Evolutionary conservation across 2,888 invertebrate genomes (phyloP).

Genomic region (Agonopterix alstromeriana): DNA sequence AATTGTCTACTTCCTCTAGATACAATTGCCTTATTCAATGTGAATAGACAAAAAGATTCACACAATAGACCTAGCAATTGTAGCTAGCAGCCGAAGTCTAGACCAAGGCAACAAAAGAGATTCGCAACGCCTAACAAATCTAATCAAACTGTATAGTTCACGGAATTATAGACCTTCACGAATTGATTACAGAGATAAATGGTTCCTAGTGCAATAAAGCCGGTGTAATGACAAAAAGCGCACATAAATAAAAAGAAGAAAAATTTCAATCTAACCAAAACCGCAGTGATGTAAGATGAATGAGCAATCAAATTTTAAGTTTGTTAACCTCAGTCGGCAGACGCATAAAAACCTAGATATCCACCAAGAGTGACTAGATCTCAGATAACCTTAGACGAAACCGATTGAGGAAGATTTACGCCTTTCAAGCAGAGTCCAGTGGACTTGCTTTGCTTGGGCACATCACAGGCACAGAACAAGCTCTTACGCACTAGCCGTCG

Average conservation of each 20-base stretch:
- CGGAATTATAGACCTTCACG: conserved; percentile 5
- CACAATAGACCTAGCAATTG: conserved; percentile 52
- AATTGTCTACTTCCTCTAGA: conserved; percentile 58
- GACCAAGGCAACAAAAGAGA: conserved; percentile 35
- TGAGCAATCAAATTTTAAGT: conserved; percentile 69
- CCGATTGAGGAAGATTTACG: too few species aligned
- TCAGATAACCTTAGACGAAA: conserved; percentile 35
- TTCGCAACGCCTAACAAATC: conserved; percentile 15
- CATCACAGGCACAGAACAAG: too few species aligned
- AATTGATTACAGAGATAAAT: conserved; percentile 10
- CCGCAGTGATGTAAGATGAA: conserved; percentile 73
- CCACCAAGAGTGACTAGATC: conserved; percentile 64
- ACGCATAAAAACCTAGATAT: conserved; percentile 73
- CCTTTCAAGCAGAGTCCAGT: too few species aligned
- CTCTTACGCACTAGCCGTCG: too few species aligned
- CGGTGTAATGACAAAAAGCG: conserved; percentile 3
- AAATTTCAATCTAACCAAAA: conserved; percentile 47
- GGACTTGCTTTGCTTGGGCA: too few species aligned
- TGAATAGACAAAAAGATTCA: conserved; percentile 54
- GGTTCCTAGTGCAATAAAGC: conserved; percentile 1
- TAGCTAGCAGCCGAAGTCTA: conserved; percentile 31
- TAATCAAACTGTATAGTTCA: conserved; percentile 26
- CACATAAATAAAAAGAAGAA: conserved; percentile 41
- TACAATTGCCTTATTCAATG: conserved; percentile 56
- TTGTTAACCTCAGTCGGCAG: conserved; percentile 65